phyloP scores from a whole-genome alignment of 2,888 invertebrate genomes.

The Ectemnius lituratus region DNA sequence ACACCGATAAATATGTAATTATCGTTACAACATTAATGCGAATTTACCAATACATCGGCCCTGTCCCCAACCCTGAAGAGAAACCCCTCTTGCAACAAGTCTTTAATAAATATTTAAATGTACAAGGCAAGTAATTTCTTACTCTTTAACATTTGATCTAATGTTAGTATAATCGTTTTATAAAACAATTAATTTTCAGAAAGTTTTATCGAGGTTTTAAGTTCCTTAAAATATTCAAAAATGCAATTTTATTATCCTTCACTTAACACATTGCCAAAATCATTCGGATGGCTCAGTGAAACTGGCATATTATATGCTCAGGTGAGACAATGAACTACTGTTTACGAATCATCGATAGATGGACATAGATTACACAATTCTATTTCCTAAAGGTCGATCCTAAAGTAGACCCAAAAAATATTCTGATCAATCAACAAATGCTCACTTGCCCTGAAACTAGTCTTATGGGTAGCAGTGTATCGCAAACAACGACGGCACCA shows the following conservation, averaged over 20 bases:
- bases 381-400: slow-evolving; percentile 69
- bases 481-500: slow-evolving; percentile 78
- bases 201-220: slow-evolving; percentile 85
- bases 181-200: slow-evolving; percentile 69
- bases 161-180: slow-evolving; percentile 20
- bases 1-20: slow-evolving; percentile 87
- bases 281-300: slow-evolving; percentile 93
- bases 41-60: slow-evolving; percentile 92
- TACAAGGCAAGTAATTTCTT: slow-evolving; percentile 80
- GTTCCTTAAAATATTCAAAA: slow-evolving; percentile 86
- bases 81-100: slow-evolving; percentile 89
- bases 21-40: slow-evolving; percentile 91
- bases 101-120: slow-evolving; percentile 87
- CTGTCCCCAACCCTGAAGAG: slow-evolving; percentile 85
- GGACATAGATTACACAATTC: slow-evolving; percentile 10
- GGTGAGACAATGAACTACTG: slow-evolving; percentile 78
- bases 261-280: slow-evolving; percentile 84
- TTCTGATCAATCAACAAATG: slow-evolving; percentile 72
- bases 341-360: slow-evolving; percentile 3
- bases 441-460: slow-evolving; percentile 72
- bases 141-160: not conserved
- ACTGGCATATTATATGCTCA: slow-evolving; percentile 89
- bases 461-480: slow-evolving; percentile 64
- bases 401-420: slow-evolving; percentile 72
- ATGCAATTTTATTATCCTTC: slow-evolving; percentile 88